Percentiles rank a stretch among this genome's conserved stretches.
Evolutionary conservation across 2,113 vertebrate genomes (phyloP).

Genomic region (Rynchops niger): DNA sequence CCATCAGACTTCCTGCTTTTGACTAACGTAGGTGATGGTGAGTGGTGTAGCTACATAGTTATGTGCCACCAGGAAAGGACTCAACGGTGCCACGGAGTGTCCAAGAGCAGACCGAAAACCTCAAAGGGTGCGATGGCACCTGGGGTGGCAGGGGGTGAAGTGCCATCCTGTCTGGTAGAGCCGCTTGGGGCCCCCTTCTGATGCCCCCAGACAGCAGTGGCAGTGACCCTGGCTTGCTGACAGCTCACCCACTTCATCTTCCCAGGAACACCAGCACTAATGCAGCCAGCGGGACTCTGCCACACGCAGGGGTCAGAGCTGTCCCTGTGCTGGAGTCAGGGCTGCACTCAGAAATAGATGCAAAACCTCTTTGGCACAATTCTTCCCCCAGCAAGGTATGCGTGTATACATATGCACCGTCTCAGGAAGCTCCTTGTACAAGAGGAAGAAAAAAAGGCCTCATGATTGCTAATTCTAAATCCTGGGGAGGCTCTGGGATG

Average conservation of each 20-base stretch:
- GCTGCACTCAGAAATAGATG: background rate
- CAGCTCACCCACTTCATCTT: background rate
- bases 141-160: background rate
- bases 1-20: background rate
- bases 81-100: rapidly evolving
- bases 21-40: rapidly evolving
- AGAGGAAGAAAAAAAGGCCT: background rate
- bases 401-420: rapidly evolving
- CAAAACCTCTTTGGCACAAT: background rate
- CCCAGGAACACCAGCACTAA: background rate
- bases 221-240: background rate
- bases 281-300: background rate
- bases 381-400: background rate
- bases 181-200: background rate
- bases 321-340: background rate
- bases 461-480: background rate
- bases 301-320: rapidly evolving
- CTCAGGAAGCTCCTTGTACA: background rate
- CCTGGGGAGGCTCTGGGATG: background rate
- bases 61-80: background rate
- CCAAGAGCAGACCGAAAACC: background rate
- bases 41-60: background rate
- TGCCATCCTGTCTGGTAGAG: background rate
- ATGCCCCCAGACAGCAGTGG: background rate
- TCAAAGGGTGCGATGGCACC: rapidly evolving